phyloP scores from a whole-genome alignment of 30 jellyfish, hydroid and myxozoan species.

The Phacellophora camtschatica region DNA sequence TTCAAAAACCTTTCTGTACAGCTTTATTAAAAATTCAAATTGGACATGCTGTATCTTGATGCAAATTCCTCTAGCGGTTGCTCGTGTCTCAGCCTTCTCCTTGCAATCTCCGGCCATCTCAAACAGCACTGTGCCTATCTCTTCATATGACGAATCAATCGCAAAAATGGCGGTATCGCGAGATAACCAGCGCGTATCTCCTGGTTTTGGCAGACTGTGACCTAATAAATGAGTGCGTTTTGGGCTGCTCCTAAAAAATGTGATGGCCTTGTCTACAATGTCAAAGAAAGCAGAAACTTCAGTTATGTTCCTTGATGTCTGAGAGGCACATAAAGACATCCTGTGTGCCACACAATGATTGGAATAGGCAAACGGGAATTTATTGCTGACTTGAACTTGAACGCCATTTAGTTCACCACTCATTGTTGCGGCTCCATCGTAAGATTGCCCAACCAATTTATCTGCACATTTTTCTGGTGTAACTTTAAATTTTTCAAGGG shows the following conservation, averaged over 20 bases:
- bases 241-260: slow-evolving; percentile 40
- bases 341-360: slow-evolving; percentile 38
- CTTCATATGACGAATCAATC: not conserved
- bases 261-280: not conserved
- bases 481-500: too few relatives aligned
- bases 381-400: not conserved
- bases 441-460: too few relatives aligned
- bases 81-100: too few relatives aligned
- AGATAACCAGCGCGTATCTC: slow-evolving; percentile 22
- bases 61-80: too few relatives aligned
- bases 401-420: slow-evolving; percentile 12
- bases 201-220: slow-evolving; percentile 22
- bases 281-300: not conserved
- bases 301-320: not conserved
- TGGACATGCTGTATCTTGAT: slow-evolving; percentile 3
- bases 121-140: too few relatives aligned
- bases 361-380: slow-evolving; percentile 16
- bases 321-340: slow-evolving; percentile 20
- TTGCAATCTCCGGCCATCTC: too few relatives aligned
- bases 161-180: not conserved
- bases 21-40: not conserved
- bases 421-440: slow-evolving; percentile 41
- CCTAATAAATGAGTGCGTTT: slow-evolving; percentile 14
- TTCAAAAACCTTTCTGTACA: not conserved
- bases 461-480: too few relatives aligned